phyloP scores from a whole-genome alignment of 2,888 invertebrate species.

The Amblyjoppa proteus region DNA sequence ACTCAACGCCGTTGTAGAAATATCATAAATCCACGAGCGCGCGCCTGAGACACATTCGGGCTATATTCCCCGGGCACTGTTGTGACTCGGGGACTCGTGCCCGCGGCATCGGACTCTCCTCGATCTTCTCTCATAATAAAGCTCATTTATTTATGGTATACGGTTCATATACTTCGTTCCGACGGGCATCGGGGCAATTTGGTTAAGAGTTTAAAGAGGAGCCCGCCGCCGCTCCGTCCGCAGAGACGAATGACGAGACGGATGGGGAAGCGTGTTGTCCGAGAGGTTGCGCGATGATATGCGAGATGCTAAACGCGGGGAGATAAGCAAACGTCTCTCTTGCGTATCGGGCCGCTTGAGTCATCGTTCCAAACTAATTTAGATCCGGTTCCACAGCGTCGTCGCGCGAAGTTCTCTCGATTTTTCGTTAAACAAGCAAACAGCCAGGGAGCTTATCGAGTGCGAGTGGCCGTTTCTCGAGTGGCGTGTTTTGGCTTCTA shows the following conservation, averaged over 20 bases:
- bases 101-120: slow-evolving; percentile 50
- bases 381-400: not conserved
- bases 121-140: slow-evolving; percentile 80
- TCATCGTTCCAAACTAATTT: slow-evolving; percentile 20
- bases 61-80: slow-evolving; percentile 71
- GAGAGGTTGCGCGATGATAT: slow-evolving; percentile 28
- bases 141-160: slow-evolving; percentile 81
- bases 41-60: slow-evolving; percentile 73
- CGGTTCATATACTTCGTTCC: slow-evolving; percentile 47
- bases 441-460: not conserved
- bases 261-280: slow-evolving; percentile 27
- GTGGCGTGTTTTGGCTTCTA: slow-evolving; percentile 6
- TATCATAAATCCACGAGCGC: slow-evolving; percentile 83
- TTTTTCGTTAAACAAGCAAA: slow-evolving; percentile 35
- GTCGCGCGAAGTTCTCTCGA: not conserved
- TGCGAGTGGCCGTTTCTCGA: not conserved
- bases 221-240: not conserved
- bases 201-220: slow-evolving; percentile 62
- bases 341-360: not conserved
- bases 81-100: slow-evolving; percentile 74
- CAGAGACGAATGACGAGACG: slow-evolving; percentile 31
- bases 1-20: slow-evolving; percentile 79
- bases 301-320: not conserved
- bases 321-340: slow-evolving; percentile 22
- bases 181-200: slow-evolving; percentile 62